Percentiles rank a stretch among this genome's conserved stretches.
These are phyloP conservation scores for Philopedon plagiatum DNA, from an alignment of 2,888 invertebrate species.

Conservation along the genomic window DNA sequence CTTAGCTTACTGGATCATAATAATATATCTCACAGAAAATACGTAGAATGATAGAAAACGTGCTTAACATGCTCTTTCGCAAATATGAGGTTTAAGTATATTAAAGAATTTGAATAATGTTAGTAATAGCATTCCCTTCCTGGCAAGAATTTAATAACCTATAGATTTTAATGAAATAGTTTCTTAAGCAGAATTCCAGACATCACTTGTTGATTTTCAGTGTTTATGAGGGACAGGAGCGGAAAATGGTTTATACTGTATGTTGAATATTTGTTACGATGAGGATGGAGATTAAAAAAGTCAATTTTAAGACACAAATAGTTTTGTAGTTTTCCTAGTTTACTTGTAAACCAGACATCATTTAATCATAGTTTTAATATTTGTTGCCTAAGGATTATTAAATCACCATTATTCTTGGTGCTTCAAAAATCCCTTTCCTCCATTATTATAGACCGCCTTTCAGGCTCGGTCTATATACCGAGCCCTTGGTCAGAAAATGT, in stretches of 20 bases:
- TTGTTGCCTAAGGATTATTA: too few species aligned
- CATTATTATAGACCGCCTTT: too few species aligned
- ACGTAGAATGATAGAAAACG: constrained; percentile 13
- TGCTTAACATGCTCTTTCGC: constrained; percentile 19
- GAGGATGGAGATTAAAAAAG: too few species aligned
- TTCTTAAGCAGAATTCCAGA: constrained; percentile 37
- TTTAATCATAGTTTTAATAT: too few species aligned
- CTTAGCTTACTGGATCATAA: too few species aligned
- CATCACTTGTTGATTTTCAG: constrained; percentile 37
- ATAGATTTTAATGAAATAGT: constrained; percentile 49
- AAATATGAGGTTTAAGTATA: constrained; percentile 41
- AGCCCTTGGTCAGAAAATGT: too few species aligned
- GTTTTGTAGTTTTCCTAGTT: too few species aligned
- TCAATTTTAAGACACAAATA: too few species aligned
- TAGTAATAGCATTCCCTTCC: constrained; percentile 32
- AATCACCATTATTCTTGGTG: too few species aligned
- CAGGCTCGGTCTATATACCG: too few species aligned
- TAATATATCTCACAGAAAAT: constrained; percentile 11
- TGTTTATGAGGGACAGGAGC: not conserved
- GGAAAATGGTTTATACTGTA: not conserved
- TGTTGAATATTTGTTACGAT: not conserved
- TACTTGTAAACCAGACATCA: too few species aligned
- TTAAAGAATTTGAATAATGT: constrained; percentile 43
- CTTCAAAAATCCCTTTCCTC: too few species aligned
- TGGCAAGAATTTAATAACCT: constrained; percentile 47